phyloP scores from a whole-genome alignment of 2,113 vertebrate species.

The Leucosticte australis region DNA sequence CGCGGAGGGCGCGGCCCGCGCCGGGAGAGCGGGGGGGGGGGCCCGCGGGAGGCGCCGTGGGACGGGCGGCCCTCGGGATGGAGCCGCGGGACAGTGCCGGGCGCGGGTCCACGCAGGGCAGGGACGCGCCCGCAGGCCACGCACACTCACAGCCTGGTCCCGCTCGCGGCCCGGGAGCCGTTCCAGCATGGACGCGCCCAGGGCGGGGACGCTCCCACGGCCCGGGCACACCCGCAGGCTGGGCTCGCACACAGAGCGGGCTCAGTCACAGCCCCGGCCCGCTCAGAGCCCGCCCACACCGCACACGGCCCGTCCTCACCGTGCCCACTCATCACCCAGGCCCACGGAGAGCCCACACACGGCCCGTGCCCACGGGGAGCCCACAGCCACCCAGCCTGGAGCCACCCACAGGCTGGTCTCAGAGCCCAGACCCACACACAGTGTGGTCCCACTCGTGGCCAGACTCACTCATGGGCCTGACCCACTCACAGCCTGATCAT shows the following conservation, averaged over 20 bases:
- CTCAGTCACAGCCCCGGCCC: not conserved
- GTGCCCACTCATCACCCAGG: not conserved
- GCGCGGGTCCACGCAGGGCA: not conserved
- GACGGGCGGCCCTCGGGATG: not conserved
- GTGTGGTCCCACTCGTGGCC: accelerated
- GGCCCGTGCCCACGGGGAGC: accelerated
- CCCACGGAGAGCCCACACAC: not conserved
- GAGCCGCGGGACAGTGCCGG: not conserved
- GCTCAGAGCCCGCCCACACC: not conserved
- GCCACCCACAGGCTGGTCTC: not conserved
- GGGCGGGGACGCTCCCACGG: not conserved
- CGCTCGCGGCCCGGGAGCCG: not conserved
- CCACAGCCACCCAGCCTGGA: not conserved
- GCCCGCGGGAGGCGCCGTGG: not conserved
- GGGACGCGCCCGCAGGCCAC: not conserved
- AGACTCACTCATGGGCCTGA: not conserved
- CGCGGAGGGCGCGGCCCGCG: not conserved
- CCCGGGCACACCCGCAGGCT: not conserved
- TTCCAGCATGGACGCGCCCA: not conserved
- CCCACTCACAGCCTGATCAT: not conserved
- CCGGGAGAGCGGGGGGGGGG: not conserved
- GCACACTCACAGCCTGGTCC: not conserved
- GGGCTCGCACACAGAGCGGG: not conserved
- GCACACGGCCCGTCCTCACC: not conserved
- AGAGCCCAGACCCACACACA: too few relatives aligned